Evolutionary conservation across 2,113 vertebrate genomes (phyloP).

Genomic region (Archilochus colubris): DNA sequence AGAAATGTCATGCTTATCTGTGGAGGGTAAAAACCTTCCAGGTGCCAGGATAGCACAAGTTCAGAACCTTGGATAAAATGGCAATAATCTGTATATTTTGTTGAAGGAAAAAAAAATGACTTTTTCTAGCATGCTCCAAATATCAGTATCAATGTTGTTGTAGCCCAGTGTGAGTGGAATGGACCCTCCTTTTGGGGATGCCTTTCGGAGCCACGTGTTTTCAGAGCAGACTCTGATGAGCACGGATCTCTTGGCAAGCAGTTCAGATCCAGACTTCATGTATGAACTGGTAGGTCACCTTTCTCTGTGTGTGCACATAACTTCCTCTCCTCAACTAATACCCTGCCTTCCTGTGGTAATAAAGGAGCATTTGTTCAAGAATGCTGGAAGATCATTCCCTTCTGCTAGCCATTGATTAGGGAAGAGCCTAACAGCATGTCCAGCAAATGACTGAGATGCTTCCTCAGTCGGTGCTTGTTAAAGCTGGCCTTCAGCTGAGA

Average conservation of each 20-base stretch:
- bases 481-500: background rate
- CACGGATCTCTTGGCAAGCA: slow-evolving; percentile 95
- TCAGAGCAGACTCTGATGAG: slow-evolving; percentile 98
- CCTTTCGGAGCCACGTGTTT: slow-evolving; percentile 96
- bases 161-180: slow-evolving; percentile 97
- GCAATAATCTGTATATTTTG: background rate
- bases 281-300: slow-evolving; percentile 92
- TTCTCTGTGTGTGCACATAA: background rate
- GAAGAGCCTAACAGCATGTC: background rate
- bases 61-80: background rate
- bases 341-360: background rate
- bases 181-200: slow-evolving; percentile 98
- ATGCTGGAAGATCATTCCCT: background rate
- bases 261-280: slow-evolving; percentile 98
- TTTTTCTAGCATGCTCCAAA: background rate
- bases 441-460: background rate
- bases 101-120: background rate
- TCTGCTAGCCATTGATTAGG: background rate
- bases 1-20: background rate
- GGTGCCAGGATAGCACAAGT: background rate
- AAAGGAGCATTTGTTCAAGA: background rate
- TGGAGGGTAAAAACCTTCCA: background rate
- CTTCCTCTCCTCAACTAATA: background rate
- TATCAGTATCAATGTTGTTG: slow-evolving; percentile 30
- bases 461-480: background rate